Percentiles rank a stretch among this genome's conserved stretches.
These are phyloP conservation scores for Kuschelorhynchus macadamiae DNA, from an alignment of 2,888 invertebrate genomes.

Conservation along the genomic window DNA sequence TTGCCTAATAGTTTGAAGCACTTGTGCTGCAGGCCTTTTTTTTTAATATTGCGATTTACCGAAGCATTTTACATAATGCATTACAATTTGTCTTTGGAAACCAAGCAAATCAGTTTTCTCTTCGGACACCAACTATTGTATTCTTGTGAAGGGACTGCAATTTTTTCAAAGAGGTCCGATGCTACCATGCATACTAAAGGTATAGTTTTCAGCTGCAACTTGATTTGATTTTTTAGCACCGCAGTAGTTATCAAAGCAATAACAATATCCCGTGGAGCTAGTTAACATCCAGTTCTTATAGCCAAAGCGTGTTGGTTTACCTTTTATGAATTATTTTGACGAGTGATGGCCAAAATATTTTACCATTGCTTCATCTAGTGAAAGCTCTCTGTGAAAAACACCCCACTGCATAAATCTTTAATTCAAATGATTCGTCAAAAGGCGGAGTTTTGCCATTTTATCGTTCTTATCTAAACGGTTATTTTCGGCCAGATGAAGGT, in stretches of 20 bases:
- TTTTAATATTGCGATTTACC: no score
- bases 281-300: background rate
- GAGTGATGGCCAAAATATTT: constrained; percentile 12
- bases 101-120: no score
- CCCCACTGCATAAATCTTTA: constrained; percentile 9
- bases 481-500: constrained; percentile 8
- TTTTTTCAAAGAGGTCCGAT: background rate
- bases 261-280: constrained; percentile 8
- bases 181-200: background rate
- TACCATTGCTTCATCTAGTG: constrained; percentile 14
- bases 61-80: no score
- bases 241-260: background rate
- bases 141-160: background rate
- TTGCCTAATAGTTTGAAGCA: no score
- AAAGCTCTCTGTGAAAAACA: background rate
- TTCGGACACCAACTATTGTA: no score
- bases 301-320: background rate
- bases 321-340: constrained; percentile 8
- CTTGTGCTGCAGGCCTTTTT: background rate
- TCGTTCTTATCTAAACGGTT: background rate
- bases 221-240: constrained; percentile 2
- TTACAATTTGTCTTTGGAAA: no score
- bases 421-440: background rate
- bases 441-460: constrained; percentile 6
- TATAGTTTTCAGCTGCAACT: background rate